phyloP scores from a whole-genome alignment of 2,113 vertebrate species.

The Paradoxurus hermaphroditus region DNA sequence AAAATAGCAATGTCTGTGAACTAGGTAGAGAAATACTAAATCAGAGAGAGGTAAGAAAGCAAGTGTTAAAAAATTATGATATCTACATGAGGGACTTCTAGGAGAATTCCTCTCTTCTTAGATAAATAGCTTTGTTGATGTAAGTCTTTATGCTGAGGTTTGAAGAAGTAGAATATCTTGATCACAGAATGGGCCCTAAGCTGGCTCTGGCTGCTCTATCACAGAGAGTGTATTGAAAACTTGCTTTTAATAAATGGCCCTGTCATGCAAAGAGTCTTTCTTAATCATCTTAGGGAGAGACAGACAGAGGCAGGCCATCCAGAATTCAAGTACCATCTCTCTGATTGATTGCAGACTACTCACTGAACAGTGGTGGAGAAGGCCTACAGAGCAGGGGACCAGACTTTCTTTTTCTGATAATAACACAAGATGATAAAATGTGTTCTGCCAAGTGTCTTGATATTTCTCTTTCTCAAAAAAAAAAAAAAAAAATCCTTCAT shows the following conservation, averaged over 20 bases:
- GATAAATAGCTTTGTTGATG: conserved; percentile 45
- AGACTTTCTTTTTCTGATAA: background rate
- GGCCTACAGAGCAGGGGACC: background rate
- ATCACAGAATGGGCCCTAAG: background rate
- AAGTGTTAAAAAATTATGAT: conserved; percentile 25
- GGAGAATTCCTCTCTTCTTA: conserved; percentile 23
- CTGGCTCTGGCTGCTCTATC: background rate
- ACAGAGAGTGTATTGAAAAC: background rate
- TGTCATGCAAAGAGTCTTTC: background rate
- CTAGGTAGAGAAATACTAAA: conserved; percentile 10
- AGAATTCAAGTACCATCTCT: background rate
- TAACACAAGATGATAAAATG: conserved; percentile 36
- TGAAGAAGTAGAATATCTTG: background rate
- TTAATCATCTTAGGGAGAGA: background rate
- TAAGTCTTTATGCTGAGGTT: conserved; percentile 19
- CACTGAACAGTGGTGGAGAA: background rate
- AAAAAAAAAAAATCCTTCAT: background rate
- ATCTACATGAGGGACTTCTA: background rate
- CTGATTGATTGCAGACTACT: conserved; percentile 43
- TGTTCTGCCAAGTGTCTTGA: background rate
- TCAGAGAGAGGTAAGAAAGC: background rate
- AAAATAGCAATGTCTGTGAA: background rate
- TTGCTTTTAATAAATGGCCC: conserved; percentile 42
- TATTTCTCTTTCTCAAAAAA: background rate
- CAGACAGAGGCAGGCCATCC: background rate